These are phyloP conservation scores for Scaptomyza pallida DNA, from an alignment of 1,140 invertebrate genomes.

Conservation along the genomic window DNA sequence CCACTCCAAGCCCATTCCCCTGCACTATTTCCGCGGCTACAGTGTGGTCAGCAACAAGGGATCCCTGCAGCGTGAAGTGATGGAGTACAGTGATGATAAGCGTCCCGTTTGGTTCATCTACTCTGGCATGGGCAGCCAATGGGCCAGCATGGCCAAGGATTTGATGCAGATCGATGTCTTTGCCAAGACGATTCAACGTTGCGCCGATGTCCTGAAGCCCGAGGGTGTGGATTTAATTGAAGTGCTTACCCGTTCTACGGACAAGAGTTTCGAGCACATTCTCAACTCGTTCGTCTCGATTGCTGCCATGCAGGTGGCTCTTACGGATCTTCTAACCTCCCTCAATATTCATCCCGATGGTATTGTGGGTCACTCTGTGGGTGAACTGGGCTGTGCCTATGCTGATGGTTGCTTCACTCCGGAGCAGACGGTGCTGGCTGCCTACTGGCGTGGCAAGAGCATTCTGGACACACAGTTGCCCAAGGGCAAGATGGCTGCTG, in stretches of 20 bases:
- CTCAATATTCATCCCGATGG: slow-evolving; percentile 94
- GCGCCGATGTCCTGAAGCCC: slow-evolving; percentile 90
- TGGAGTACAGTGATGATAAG: slow-evolving; percentile 85
- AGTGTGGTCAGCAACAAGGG: slow-evolving; percentile 87
- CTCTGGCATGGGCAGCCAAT: slow-evolving; percentile 98
- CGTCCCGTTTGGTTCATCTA: slow-evolving; percentile 97
- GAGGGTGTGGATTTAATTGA: slow-evolving; percentile 92
- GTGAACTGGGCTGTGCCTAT: slow-evolving; percentile 97
- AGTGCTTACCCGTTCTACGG: slow-evolving; percentile 90
- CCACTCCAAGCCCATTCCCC: slow-evolving; percentile 87
- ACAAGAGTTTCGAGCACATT: slow-evolving; percentile 91
- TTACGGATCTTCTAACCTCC: slow-evolving; percentile 92
- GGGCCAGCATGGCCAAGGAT: slow-evolving; percentile 95
- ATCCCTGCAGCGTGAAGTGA: slow-evolving; percentile 78
- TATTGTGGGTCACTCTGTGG: slow-evolving; percentile 97
- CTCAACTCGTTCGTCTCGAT: slow-evolving; percentile 96
- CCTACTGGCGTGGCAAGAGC: slow-evolving; percentile 95
- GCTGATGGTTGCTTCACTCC: slow-evolving; percentile 96
- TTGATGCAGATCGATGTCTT: slow-evolving; percentile 93
- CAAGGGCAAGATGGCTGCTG: slow-evolving; percentile 92
- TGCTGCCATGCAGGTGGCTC: slow-evolving; percentile 96
- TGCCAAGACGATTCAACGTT: slow-evolving; percentile 90
- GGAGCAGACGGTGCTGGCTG: slow-evolving; percentile 96
- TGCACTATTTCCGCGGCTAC: slow-evolving; percentile 92
- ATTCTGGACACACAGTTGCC: slow-evolving; percentile 91